Evolutionary conservation across 2,797 vertebrate species (phyloP).

Genomic region (Spinus pinus): DNA sequence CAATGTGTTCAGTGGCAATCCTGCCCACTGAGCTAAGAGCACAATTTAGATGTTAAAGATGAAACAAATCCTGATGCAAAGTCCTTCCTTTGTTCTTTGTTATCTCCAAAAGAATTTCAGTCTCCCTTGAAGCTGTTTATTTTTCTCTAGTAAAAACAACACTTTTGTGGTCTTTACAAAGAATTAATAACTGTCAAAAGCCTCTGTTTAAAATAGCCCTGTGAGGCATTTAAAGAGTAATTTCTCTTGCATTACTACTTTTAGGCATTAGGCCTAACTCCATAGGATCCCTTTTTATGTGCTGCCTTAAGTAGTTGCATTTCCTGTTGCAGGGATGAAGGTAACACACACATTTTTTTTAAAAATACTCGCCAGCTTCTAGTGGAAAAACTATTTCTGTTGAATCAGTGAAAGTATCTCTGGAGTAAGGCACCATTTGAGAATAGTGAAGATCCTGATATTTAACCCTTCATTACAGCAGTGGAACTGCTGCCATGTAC

Average conservation of each 20-base stretch:
- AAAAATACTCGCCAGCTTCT: not conserved
- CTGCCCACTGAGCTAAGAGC: not conserved
- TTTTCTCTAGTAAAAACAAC: conserved; percentile 43
- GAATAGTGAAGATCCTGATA: not conserved
- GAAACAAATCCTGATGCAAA: conserved; percentile 20
- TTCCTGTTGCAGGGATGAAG: not conserved
- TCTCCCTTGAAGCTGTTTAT: conserved; percentile 39
- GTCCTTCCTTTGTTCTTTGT: conserved; percentile 29
- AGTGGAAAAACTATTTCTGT: not conserved
- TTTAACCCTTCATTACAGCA: not conserved
- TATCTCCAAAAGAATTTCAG: conserved; percentile 24
- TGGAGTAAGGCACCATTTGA: not conserved
- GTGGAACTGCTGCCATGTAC: not conserved
- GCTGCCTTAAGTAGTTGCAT: not conserved
- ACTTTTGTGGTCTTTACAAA: conserved; percentile 1
- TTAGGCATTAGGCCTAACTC: not conserved
- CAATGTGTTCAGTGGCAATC: not conserved
- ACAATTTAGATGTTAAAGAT: conserved; percentile 35
- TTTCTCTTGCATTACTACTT: not conserved
- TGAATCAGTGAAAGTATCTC: not conserved
- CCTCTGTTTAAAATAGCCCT: not conserved
- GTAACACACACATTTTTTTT: not conserved
- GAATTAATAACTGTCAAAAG: not conserved
- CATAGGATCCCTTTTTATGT: not conserved
- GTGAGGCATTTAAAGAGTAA: not conserved